A percentile compares a stretch with the other conserved stretches of the same genome.
Evolutionary conservation across 2,888 invertebrate genomes (phyloP).

Genomic region (Patella pellucida): DNA sequence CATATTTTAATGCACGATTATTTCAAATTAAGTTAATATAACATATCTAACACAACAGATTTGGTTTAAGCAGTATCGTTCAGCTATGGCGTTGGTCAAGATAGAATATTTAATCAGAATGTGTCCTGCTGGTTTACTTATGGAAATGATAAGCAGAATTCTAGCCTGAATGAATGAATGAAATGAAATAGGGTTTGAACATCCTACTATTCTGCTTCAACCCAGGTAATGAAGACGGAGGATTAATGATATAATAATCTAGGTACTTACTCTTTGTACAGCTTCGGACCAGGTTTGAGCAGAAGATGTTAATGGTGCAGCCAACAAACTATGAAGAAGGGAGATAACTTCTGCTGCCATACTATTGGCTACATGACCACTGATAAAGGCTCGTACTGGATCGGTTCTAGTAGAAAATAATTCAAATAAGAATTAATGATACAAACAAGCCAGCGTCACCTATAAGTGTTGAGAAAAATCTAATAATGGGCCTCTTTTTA

Average conservation of each 20-base stretch:
- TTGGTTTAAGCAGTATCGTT: too few relatives aligned
- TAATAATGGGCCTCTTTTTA: too few relatives aligned
- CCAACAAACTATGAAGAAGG: conserved; percentile 66
- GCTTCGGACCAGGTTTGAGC: conserved; percentile 69
- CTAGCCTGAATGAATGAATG: not conserved
- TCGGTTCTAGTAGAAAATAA: conserved; percentile 55
- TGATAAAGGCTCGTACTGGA: conserved; percentile 70
- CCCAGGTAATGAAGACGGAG: too few relatives aligned
- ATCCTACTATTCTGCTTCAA: not conserved
- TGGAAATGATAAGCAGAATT: not conserved
- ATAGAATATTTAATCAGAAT: not conserved
- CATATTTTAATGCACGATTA: too few relatives aligned
- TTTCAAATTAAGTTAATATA: too few relatives aligned
- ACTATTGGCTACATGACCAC: conserved; percentile 71
- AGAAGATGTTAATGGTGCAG: conserved; percentile 58
- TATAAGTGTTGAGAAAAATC: too few relatives aligned
- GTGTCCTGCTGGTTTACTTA: not conserved
- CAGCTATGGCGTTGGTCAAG: too few relatives aligned
- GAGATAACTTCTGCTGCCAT: conserved; percentile 71
- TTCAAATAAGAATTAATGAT: too few relatives aligned
- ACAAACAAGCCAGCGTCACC: too few relatives aligned
- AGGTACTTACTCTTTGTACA: conserved; percentile 59
- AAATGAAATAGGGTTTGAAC: too few relatives aligned
- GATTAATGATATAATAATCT: not conserved
- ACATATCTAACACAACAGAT: too few relatives aligned